Base-by-base conservation (phyloP, 2,797 vertebrate genomes). In the Pipistrellus kuhlii region DNA sequence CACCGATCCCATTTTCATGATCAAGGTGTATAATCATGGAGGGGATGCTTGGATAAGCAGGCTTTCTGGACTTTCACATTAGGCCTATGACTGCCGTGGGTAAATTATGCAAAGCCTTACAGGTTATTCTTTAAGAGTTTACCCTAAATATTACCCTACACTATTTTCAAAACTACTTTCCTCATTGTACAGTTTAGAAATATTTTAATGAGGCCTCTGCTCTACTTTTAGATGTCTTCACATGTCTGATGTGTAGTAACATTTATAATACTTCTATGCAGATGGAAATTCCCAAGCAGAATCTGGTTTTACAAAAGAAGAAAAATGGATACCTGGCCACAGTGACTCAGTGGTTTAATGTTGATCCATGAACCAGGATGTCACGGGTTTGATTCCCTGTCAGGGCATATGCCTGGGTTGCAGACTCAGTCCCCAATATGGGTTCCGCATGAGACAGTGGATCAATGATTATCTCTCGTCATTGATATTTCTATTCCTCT, bases 161-260 rank as follows among this genome's bases (percentile, higher is more conserved):
- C 10, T 62, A 71, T 55, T 85, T 73, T 57, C 64, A 90, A 90
- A 80, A 88, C 53, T 35, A 93, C 18, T 62, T 62, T 85, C 30
- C 59, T 91, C 83, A 51, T 8, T 71, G 30, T n/a, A 48, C 32
- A 90, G 17, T 66, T 91, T 57, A 57, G 46, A 92, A 85, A 62
- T 89, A 5, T 32, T 32, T 27, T 46, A 77, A 32, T 57, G 41
- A 75, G 8, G 1, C 0, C 12, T 87, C 91, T 80, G 14, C 18
- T 88, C 2, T 38, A 64, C 25, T 71, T 85, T 75, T 41, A 14
- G 38, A 68, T 83, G 6, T 57, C 17, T 75, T 73, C 13, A 71
- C 2, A 6, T 55, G 20, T 23, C 35, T 46, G 8, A 8, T 51
- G 1, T 15, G 3, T 66, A 85, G 7, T 68, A 72, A 46, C 6